A percentile compares a stretch with the other conserved stretches of the same genome.
phyloP scores from a whole-genome alignment of 2,113 vertebrate species.

The Calyptommatus sinebrachiatus region DNA sequence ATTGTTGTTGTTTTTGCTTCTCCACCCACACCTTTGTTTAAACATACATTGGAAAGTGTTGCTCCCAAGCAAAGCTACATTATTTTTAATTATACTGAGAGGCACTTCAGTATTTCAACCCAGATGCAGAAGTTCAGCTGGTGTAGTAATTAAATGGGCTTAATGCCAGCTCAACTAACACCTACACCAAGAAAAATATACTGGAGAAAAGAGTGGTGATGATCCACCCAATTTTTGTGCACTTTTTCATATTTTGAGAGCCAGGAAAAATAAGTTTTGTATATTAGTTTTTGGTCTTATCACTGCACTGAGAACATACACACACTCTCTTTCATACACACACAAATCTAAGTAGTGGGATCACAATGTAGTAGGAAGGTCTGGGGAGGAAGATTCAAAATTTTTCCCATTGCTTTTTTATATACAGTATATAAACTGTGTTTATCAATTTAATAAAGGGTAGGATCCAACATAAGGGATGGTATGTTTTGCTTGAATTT shows the following conservation, averaged over 20 bases:
- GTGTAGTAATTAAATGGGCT: slow-evolving; percentile 17
- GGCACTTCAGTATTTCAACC: not conserved
- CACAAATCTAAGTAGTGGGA: not conserved
- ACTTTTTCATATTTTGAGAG: not conserved
- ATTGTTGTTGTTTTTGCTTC: not conserved
- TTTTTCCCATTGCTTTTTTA: not conserved
- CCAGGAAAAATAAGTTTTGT: not conserved
- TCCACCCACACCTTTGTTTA: not conserved
- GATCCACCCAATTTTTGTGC: not conserved
- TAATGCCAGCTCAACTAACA: slow-evolving; percentile 1
- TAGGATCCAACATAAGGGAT: too few relatives aligned
- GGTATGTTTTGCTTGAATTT: not conserved
- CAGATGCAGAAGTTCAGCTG: slow-evolving; percentile 20
- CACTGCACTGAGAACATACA: not conserved
- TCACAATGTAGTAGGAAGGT: not conserved
- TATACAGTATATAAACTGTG: not conserved
- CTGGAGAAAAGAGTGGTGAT: not conserved
- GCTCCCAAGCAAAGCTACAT: slow-evolving; percentile 11
- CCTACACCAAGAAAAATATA: not conserved
- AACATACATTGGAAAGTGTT: not conserved
- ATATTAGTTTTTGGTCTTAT: not conserved
- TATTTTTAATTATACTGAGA: slow-evolving; percentile 24
- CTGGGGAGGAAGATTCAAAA: not conserved
- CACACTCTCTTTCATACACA: too few relatives aligned
- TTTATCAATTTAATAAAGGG: not conserved